Conservation (phyloP, 2,113 vertebrate genomes). For the Damaliscus lunatus region DNA sequence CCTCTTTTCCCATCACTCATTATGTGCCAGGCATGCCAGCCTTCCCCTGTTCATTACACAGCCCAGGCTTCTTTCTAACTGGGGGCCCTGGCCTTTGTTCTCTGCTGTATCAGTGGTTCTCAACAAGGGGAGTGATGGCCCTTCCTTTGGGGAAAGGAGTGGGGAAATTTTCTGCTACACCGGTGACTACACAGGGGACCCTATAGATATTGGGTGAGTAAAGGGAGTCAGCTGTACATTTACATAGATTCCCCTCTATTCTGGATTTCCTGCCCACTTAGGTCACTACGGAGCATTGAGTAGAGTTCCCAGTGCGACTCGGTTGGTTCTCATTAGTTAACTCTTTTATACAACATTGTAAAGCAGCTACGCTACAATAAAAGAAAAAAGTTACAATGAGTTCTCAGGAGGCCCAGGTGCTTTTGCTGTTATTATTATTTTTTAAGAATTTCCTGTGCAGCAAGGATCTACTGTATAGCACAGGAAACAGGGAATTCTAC, state of each 20-base stretch:
- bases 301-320: background rate
- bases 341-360: background rate
- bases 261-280: background rate
- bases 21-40: background rate
- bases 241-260: background rate
- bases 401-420: background rate
- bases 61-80: background rate
- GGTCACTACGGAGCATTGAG: background rate
- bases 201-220: background rate
- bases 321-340: background rate
- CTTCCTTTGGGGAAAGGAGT: background rate
- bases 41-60: background rate
- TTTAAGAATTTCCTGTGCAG: background rate
- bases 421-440: background rate
- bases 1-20: background rate
- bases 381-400: background rate
- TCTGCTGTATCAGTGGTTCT: background rate
- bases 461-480: background rate
- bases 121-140: background rate
- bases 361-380: background rate
- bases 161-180: background rate
- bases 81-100: background rate
- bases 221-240: background rate
- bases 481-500: background rate
- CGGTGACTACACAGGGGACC: too few relatives aligned